Percentiles rank a stretch among this genome's conserved stretches.
phyloP scores from a whole-genome alignment of 2,888 invertebrate genomes.

The Sialis fuliginosa region DNA sequence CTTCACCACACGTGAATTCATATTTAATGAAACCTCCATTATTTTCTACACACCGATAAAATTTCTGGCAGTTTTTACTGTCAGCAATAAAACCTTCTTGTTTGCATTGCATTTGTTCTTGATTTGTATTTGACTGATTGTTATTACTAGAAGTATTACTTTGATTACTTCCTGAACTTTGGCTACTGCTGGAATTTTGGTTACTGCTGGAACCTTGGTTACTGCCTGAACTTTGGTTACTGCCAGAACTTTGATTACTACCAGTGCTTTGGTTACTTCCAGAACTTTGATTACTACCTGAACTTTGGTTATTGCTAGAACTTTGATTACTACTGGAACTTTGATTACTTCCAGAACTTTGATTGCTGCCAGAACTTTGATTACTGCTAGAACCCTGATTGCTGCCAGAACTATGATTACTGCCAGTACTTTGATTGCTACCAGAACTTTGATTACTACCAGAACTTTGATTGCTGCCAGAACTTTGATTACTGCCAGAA shows the following conservation, averaged over 20 bases:
- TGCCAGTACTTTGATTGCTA: constrained; percentile 6
- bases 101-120: constrained; percentile 16
- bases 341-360: constrained; percentile 5
- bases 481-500: constrained; percentile 4
- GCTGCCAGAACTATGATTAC: constrained; percentile 1
- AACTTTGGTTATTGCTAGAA: constrained; percentile 4
- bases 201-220: constrained; percentile 7
- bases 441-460: constrained; percentile 1
- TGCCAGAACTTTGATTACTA: constrained; percentile 7
- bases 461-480: constrained; percentile 5
- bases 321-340: constrained; percentile 6
- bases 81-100: constrained; percentile 30
- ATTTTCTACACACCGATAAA: constrained; percentile 56
- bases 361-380: constrained; percentile 6
- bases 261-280: constrained; percentile 5
- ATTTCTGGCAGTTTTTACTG: constrained; percentile 41
- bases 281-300: constrained; percentile 2
- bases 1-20: constrained; percentile 44
- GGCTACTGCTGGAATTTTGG: constrained; percentile 5
- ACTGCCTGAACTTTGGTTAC: constrained; percentile 7
- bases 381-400: constrained; percentile 5
- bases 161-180: constrained; percentile 5
- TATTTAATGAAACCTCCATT: constrained; percentile 36
- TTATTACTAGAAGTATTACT: constrained; percentile 8
- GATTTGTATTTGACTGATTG: constrained; percentile 3